Base-by-base conservation (phyloP, 2,797 vertebrate genomes). In the Aythya fuligula region DNA sequence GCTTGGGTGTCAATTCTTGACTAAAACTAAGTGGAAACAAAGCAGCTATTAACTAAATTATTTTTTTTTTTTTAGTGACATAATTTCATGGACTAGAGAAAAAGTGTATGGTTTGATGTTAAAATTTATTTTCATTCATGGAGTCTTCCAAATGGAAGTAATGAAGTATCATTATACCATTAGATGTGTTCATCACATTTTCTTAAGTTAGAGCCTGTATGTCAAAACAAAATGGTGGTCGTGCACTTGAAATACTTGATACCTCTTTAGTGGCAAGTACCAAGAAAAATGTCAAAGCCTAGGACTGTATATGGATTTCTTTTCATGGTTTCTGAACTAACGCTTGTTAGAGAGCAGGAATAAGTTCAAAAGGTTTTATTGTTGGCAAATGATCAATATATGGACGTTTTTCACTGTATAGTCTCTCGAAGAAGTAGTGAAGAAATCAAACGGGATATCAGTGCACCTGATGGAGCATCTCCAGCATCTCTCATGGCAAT, bases 341-440 rank as follows among this genome's bases (percentile, higher is more conserved):
- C n/a, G 8, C 20, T 49, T 77, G n/a, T 67, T 27, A 74, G 28
- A 82, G 32, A 74, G 22, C 25, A 69, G 36, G 25, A 65, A 30
- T 45, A 17, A 36, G 39, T 72, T 56, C 2, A 28, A 7, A 53
- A 72, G 13, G 13, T 58, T 62, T 72, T 58, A 6, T 65, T 65
- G 24, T 67, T 76, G 64, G 12, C 17, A 72, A 64, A 28, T 69
- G 24, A 27, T 36, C 58, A 93, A 53, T 65, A 43, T 47, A 3
- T 49, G 76, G 58, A 16, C 15, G 4, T 89, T 94, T 77, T n/a
- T 64, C 30, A 15, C 64, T 8, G 43, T 58, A 27, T 74, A 99
- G 99, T 99, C 57, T 99, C 99, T 87, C 98, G 99, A 45, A 98
- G 99, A 86, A 99, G 99, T 87, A 99, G 99, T 47, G 99, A 99